These are phyloP conservation scores for Bombus consobrinus DNA, from an alignment of 1,140 invertebrate genomes.

Conservation along the genomic window DNA sequence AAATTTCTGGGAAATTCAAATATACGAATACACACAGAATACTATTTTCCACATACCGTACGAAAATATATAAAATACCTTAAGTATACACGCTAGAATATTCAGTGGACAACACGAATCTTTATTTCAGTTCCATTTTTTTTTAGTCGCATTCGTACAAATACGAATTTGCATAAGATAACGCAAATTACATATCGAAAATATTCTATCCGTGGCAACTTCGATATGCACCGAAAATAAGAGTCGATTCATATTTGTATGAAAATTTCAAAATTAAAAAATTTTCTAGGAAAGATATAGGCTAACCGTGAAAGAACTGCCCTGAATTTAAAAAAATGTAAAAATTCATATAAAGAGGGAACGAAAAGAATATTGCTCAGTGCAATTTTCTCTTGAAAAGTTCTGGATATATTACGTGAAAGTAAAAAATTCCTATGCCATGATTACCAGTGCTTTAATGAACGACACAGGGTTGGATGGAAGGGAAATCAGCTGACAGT, in stretches of 20 bases:
- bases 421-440: background rate
- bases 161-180: background rate
- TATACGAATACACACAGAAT: no score
- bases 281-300: background rate
- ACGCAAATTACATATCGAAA: background rate
- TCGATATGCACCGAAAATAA: conserved; percentile 17
- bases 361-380: background rate
- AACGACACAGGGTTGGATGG: background rate
- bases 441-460: background rate
- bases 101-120: no score
- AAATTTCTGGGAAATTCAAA: no score
- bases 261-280: conserved; percentile 4
- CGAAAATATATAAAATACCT: no score
- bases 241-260: background rate
- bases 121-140: no score
- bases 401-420: background rate
- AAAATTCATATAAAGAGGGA: background rate
- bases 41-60: background rate
- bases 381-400: background rate
- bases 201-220: background rate
- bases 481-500: background rate
- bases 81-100: no score
- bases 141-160: background rate
- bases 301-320: background rate
- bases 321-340: background rate